Conservation (phyloP, 2,888 invertebrate species). For the Lamellibrachia satsuma region DNA sequence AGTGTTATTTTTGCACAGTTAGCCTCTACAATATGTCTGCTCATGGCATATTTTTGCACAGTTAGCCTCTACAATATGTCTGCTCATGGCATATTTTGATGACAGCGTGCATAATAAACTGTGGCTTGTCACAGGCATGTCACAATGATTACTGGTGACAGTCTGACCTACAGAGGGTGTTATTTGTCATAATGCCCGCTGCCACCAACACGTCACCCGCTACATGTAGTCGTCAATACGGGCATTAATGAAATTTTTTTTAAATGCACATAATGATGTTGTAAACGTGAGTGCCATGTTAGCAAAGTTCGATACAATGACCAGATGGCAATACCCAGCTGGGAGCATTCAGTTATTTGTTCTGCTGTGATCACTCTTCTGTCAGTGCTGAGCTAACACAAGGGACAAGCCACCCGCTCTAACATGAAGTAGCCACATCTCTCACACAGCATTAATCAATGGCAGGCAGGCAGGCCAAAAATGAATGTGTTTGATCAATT, state of each 20-base stretch:
- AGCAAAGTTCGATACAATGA: neutral
- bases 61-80: neutral
- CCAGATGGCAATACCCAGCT: neutral
- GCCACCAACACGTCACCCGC: neutral
- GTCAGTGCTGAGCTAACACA: neutral
- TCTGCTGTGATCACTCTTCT: neutral
- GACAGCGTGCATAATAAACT: neutral
- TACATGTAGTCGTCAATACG: neutral
- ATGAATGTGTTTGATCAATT: neutral
- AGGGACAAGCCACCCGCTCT: neutral
- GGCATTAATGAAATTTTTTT: neutral
- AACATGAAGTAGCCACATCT: neutral
- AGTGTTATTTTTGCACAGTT: neutral
- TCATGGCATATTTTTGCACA: neutral
- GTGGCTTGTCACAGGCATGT: neutral
- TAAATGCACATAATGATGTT: neutral
- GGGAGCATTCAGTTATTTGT: slow-evolving; percentile 3
- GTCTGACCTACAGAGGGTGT: neutral
- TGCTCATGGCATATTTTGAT: neutral
- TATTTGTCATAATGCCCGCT: neutral
- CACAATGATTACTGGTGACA: neutral
- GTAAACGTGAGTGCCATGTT: neutral
- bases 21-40: too few species aligned
- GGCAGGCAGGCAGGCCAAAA: neutral
- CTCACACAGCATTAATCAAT: neutral